Evolutionary conservation across 2,888 invertebrate genomes (phyloP), one percentile per base, ranked within the genome.

Genomic region (Unio pictorum): DNA sequence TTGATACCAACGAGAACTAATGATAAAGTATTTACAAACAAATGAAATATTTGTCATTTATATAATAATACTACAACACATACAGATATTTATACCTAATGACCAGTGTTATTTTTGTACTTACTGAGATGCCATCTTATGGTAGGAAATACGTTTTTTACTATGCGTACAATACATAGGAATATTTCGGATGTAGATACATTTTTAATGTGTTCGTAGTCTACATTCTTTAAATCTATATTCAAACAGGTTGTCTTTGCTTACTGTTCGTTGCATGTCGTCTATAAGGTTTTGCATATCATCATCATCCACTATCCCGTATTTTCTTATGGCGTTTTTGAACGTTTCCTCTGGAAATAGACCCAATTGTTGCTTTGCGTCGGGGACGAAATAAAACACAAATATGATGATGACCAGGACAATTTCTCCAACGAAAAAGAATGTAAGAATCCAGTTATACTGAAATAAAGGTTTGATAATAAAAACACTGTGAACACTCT

Each of bases 241-340:
- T 59, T 15, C 2, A 59, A 18, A 23, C 11, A 4, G 17, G 45
- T 45, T 45, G 45, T 4, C 55, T 34, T 18, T n/a, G 69, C 81
- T 68, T 78, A 89, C 89, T 68, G 84, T 78, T 69, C 76, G 73
- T 74, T 89, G 89, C 58, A 89, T 79, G 65, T 77, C 82, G 73
- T 89, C 88, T 30, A 89, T 88, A 15, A 87, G 73, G 68, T 87
- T 84, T 61, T 83, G 79, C 80, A 88, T 82, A 70, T 88, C 87
- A 26, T 81, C 82, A 65, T 88, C 88, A 30, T 87, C 86, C 3
- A 75, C 78, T 5, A 72, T 66, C 17, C 87, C 79, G 79, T 89
- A 89, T 67, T 84, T 80, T 61, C 74, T 69, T 34, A 89, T 86
- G 66, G 88, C 89, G 30, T 86, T 75, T 28, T 81, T 71, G 66